Conservation (phyloP, 2,797 vertebrate genomes). For the Emys orbicularis region DNA sequence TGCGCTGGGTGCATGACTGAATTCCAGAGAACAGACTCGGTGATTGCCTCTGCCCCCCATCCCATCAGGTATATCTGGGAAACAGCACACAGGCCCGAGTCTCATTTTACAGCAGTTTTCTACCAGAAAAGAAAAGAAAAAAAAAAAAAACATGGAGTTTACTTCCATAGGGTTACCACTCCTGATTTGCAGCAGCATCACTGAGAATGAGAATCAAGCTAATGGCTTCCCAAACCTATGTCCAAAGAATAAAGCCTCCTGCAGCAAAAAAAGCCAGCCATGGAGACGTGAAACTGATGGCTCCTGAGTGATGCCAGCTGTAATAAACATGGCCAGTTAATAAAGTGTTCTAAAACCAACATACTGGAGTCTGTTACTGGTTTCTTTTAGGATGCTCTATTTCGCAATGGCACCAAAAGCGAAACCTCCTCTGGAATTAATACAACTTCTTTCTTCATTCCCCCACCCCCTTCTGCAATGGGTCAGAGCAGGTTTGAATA, state of each 20-base stretch:
- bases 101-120: background rate
- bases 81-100: background rate
- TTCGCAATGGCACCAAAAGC: background rate
- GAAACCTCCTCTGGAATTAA: background rate
- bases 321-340: background rate
- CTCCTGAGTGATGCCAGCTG: too few species aligned
- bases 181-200: background rate
- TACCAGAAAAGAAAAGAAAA: background rate
- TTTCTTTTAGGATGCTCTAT: background rate
- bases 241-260: background rate
- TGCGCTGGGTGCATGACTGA: background rate
- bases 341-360: background rate
- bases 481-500: rapidly evolving
- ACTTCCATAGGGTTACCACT: too few species aligned
- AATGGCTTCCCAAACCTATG: background rate
- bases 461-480: background rate
- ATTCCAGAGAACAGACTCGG: background rate
- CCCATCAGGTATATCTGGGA: background rate
- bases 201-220: background rate
- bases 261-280: background rate
- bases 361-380: background rate
- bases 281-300: background rate
- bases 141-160: background rate
- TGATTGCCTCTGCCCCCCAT: background rate
- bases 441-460: rapidly evolving